Evolutionary conservation across 2,113 vertebrate species (phyloP).

Genomic region (Pangasianodon hypophthalmus): DNA sequence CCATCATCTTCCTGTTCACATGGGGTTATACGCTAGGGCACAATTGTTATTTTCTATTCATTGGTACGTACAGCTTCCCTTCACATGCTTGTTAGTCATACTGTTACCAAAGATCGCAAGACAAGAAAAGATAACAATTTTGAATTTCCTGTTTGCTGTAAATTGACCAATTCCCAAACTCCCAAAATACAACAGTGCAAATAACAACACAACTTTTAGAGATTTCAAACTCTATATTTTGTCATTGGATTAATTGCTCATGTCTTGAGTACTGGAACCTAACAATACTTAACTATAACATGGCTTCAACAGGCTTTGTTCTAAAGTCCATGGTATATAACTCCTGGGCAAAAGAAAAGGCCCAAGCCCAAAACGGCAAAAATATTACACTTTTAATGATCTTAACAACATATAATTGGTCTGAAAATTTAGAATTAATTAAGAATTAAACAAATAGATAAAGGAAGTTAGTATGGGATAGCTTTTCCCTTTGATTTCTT

Average conservation of each 20-base stretch:
- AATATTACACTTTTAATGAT: too few relatives aligned
- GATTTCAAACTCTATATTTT: background rate
- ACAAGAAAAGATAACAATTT: background rate
- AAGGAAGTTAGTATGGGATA: too few relatives aligned
- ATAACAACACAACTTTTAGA: too few relatives aligned
- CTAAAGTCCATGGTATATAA: background rate
- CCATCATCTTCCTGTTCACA: too few relatives aligned
- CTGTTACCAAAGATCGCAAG: background rate
- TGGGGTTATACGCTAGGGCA: background rate
- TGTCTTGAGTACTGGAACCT: background rate
- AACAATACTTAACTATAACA: background rate
- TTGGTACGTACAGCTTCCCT: background rate
- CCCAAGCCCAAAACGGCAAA: too few relatives aligned
- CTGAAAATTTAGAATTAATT: too few relatives aligned
- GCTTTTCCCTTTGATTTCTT: too few relatives aligned
- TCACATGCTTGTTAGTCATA: conserved; percentile 11
- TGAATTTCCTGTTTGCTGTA: conserved; percentile 6
- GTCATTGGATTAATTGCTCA: background rate
- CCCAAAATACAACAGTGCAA: background rate
- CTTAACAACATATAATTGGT: too few relatives aligned
- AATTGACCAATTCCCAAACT: background rate
- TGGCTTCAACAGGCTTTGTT: background rate
- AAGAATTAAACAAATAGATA: too few relatives aligned
- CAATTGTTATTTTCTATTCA: background rate
- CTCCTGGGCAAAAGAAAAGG: too few relatives aligned